Percentiles rank a stretch among this genome's conserved stretches.
phyloP scores from a whole-genome alignment of 2,797 vertebrate genomes.

The Synanceia verrucosa region DNA sequence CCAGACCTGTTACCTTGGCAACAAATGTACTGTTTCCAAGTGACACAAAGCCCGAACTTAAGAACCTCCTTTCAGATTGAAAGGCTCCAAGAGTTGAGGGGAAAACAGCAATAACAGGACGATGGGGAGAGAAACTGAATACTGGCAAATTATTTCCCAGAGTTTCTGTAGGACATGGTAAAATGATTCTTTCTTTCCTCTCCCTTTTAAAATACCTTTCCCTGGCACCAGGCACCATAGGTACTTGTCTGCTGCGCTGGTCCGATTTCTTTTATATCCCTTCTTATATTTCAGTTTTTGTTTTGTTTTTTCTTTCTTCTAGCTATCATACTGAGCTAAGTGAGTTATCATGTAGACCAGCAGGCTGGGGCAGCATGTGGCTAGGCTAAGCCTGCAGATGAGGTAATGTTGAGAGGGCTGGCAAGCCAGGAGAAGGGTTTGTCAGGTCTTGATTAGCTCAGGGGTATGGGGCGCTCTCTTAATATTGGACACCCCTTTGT shows the following conservation, averaged over 20 bases:
- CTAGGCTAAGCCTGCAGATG: constrained; percentile 70
- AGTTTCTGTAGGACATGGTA: constrained; percentile 75
- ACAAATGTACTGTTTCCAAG: constrained; percentile 79
- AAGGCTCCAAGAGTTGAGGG: constrained; percentile 66
- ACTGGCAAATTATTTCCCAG: constrained; percentile 75
- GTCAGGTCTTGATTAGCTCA: constrained; percentile 78
- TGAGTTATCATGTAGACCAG: constrained; percentile 74
- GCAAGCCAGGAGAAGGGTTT: constrained; percentile 57
- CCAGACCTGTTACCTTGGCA: constrained; percentile 74
- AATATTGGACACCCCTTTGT: constrained; percentile 79
- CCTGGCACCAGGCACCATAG: constrained; percentile 68
- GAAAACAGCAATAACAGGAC: constrained; percentile 79
- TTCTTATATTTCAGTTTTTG: constrained; percentile 57
- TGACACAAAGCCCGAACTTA: constrained; percentile 74
- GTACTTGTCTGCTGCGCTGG: constrained; percentile 53
- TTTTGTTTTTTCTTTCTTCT: constrained; percentile 33
- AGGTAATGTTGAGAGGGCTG: constrained; percentile 73
- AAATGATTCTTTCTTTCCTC: constrained; percentile 77
- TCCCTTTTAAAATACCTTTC: constrained; percentile 73
- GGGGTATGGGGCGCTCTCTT: constrained; percentile 65
- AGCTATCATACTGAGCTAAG: constrained; percentile 64
- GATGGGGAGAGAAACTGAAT: constrained; percentile 76
- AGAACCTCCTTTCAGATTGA: constrained; percentile 74
- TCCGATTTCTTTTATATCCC: constrained; percentile 65
- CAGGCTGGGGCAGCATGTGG: constrained; percentile 60